A percentile compares a stretch with the other conserved stretches of the same genome.
phyloP scores from a whole-genome alignment of 2,113 vertebrate genomes.

The Hypanus sabinus region DNA sequence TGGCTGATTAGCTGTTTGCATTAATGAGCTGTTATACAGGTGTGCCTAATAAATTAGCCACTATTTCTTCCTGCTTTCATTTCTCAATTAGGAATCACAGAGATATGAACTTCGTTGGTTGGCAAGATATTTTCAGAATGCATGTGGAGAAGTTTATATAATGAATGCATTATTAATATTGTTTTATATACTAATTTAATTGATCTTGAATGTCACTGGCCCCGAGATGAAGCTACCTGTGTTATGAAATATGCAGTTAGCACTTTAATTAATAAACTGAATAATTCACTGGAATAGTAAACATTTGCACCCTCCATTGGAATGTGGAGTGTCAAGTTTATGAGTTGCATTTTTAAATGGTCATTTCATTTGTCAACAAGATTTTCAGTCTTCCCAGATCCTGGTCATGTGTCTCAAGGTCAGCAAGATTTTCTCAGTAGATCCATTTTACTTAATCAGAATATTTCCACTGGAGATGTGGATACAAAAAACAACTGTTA shows the following conservation, averaged over 20 bases:
- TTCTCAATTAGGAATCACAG: background rate
- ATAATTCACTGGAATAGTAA: background rate
- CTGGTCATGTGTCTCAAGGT: background rate
- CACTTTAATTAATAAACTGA: conserved; percentile 5
- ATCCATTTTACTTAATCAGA: background rate
- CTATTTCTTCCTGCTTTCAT: background rate
- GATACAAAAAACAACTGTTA: background rate
- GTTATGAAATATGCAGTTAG: background rate
- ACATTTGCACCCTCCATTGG: background rate
- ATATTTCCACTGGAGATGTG: background rate
- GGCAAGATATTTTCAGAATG: background rate
- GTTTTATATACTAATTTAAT: conserved; percentile 1
- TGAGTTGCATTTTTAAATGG: background rate
- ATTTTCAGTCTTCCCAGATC: background rate
- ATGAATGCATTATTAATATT: conserved; percentile 7
- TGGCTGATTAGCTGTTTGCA: too few species aligned
- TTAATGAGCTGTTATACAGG: too few species aligned
- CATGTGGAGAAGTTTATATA: background rate
- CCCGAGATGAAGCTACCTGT: background rate
- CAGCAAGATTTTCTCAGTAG: background rate
- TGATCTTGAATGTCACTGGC: background rate
- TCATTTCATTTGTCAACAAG: background rate
- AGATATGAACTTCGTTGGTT: background rate
- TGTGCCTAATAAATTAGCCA: too few species aligned
- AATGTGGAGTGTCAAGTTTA: background rate